Conservation (phyloP, 2,113 vertebrate genomes). For the Bujurquina vittata region DNA sequence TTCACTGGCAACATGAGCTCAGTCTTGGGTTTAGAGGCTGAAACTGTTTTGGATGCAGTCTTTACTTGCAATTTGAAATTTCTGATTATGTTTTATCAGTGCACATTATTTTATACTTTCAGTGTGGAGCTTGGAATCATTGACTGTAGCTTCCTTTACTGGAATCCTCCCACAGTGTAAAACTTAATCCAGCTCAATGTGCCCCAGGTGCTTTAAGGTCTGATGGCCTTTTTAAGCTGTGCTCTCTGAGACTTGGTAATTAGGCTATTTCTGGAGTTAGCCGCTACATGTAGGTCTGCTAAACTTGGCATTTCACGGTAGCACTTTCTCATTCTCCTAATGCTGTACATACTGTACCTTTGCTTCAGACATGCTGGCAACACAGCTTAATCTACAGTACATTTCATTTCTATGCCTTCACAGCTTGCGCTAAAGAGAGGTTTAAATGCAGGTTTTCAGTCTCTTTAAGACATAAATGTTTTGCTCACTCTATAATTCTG, state of each 20-base stretch:
- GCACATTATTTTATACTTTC: background rate
- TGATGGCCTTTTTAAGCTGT: constrained; percentile 77
- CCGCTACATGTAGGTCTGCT: constrained; percentile 63
- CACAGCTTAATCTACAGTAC: background rate
- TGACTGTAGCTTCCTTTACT: constrained; percentile 48
- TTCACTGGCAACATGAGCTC: background rate
- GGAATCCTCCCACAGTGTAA: constrained; percentile 54
- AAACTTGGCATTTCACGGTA: constrained; percentile 64
- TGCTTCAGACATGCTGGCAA: background rate
- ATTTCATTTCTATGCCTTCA: background rate
- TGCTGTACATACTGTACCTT: background rate
- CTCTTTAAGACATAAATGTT: constrained; percentile 20
- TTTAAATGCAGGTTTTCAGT: background rate
- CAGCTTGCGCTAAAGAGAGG: background rate
- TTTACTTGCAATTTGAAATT: background rate
- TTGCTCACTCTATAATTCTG: constrained; percentile 9
- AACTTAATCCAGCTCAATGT: constrained; percentile 77
- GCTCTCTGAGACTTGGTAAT: constrained; percentile 79
- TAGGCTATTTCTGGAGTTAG: constrained; percentile 78
- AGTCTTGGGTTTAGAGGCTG: background rate
- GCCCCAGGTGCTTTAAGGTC: constrained; percentile 72
- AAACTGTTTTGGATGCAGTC: background rate
- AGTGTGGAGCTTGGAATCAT: constrained; percentile 15
- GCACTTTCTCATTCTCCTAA: constrained; percentile 37
- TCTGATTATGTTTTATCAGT: constrained; percentile 35